These are phyloP conservation scores for Simalia tracyae DNA, from an alignment of 2,797 vertebrate genomes.

Conservation along the genomic window DNA sequence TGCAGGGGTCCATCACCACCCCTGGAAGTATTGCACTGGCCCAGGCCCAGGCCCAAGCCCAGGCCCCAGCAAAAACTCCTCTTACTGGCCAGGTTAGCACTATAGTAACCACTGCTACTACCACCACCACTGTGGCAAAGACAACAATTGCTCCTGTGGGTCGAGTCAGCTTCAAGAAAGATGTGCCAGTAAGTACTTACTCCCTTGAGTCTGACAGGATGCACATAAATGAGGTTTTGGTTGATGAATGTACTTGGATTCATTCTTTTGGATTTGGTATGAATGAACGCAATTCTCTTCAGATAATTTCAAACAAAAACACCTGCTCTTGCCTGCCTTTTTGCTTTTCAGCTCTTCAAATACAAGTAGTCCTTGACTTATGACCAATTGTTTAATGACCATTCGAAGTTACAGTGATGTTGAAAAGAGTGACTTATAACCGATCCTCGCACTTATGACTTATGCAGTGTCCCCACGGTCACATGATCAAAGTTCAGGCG, in stretches of 20 bases:
- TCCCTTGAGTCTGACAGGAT: background rate
- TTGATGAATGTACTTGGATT: too few relatives aligned
- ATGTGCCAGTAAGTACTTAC: constrained; percentile 87
- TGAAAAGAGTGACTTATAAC: too few relatives aligned
- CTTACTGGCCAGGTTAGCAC: constrained; percentile 92
- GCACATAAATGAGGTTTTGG: background rate
- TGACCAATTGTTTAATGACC: too few relatives aligned
- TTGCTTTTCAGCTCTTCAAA: background rate
- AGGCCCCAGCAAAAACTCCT: constrained; percentile 88
- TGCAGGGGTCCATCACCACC: constrained; percentile 98
- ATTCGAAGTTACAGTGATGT: too few relatives aligned
- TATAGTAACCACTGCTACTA: constrained; percentile 92
- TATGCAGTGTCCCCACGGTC: too few relatives aligned
- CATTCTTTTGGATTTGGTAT: background rate
- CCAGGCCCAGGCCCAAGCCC: constrained; percentile 90
- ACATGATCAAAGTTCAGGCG: too few relatives aligned
- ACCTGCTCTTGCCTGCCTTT: background rate
- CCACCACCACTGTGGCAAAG: constrained; percentile 92
- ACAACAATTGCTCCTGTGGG: constrained; percentile 95
- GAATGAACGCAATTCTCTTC: background rate
- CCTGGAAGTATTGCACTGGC: constrained; percentile 96
- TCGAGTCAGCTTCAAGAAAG: constrained; percentile 95
- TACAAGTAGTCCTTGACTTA: too few relatives aligned
- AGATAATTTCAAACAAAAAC: background rate
- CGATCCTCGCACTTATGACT: too few relatives aligned